Base-by-base conservation (phyloP, 2,797 vertebrate species). In the Leptoclinus maculatus region DNA sequence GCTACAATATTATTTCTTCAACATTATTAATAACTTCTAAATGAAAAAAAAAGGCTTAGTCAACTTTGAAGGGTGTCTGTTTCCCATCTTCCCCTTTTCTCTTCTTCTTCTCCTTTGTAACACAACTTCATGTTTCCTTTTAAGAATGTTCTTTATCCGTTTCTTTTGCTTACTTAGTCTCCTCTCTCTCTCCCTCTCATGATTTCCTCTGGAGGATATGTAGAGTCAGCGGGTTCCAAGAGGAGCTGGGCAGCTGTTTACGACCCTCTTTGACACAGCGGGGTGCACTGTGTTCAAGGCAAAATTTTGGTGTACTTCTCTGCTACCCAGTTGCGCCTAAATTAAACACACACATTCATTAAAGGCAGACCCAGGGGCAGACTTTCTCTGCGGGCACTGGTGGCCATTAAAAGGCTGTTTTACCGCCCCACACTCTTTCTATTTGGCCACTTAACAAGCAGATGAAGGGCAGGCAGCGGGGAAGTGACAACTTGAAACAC, bases 311-410 rank as follows among this genome's bases (percentile, higher is more conserved):
- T 77, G 76, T 70, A 41, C 85, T 76, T 86, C 88, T 84, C 80
- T 83, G 86, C 87, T 88, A 84, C 84, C 91, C 92, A 93, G 89
- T 90, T 71, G 89, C 49, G 89, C 82, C 73, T 92, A 90, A 93
- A 95, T 94, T 92, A 90, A 92, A 95, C 93, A 89, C 93, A 93
- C 91, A 88, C 92, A 84, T 91, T 91, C 92, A 94, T 93, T 93
- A 95, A 93, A 94, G 80, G 76, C 80, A 84, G 64, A 71, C 59
- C 76, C 69, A 49, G 76, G 88, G 87, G 84, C 90, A 90, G 90
- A 80, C 88, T 92, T 92, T 93, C 93, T 93, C 92, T 85, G 90
- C 79, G 79, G 94, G 92, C 85, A 88, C 38, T 86, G 41, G 32
- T 77, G 88, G 76, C 88, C 82, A 83, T 94, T 93, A 93, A 92